Evolutionary conservation across 2,888 invertebrate species (phyloP).

Genomic region (Rhagophthalmus giganteus): DNA sequence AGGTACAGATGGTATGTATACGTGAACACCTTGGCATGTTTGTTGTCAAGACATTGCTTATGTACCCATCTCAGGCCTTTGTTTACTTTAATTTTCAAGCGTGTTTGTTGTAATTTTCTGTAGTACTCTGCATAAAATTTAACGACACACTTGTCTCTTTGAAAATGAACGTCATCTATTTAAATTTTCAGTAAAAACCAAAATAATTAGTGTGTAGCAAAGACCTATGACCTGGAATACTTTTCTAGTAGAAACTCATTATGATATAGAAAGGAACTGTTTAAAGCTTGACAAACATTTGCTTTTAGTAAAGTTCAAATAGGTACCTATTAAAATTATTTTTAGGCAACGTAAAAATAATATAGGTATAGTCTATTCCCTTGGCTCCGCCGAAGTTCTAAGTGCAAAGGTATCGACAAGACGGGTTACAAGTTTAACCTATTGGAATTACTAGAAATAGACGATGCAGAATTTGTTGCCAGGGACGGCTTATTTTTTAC

Average conservation of each 20-base stretch:
- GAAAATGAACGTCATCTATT: constrained; percentile 10
- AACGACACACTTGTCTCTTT: constrained; percentile 20
- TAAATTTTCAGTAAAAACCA: constrained; percentile 7
- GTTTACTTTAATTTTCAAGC: constrained; percentile 26
- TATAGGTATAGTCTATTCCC: too few relatives aligned
- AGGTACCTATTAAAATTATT: neutral
- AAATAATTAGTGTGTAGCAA: constrained; percentile 2
- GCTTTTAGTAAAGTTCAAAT: neutral
- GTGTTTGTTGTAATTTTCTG: constrained; percentile 24
- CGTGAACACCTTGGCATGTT: constrained; percentile 23
- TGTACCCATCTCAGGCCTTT: constrained; percentile 20
- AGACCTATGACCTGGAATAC: neutral
- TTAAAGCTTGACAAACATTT: neutral
- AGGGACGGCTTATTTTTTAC: too few relatives aligned
- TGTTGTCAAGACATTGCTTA: constrained; percentile 17
- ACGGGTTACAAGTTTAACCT: too few relatives aligned
- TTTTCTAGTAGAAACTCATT: too few relatives aligned
- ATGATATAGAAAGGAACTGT: too few relatives aligned
- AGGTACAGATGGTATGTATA: constrained; percentile 22
- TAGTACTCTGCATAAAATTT: constrained; percentile 16
- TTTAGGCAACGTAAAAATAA: too few relatives aligned
- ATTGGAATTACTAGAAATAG: too few relatives aligned
- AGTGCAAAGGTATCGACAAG: too few relatives aligned
- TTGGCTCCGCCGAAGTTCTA: too few relatives aligned
- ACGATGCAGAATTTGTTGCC: too few relatives aligned